phyloP scores from a whole-genome alignment of 2,888 invertebrate species.

The Pherbina coryleti region DNA sequence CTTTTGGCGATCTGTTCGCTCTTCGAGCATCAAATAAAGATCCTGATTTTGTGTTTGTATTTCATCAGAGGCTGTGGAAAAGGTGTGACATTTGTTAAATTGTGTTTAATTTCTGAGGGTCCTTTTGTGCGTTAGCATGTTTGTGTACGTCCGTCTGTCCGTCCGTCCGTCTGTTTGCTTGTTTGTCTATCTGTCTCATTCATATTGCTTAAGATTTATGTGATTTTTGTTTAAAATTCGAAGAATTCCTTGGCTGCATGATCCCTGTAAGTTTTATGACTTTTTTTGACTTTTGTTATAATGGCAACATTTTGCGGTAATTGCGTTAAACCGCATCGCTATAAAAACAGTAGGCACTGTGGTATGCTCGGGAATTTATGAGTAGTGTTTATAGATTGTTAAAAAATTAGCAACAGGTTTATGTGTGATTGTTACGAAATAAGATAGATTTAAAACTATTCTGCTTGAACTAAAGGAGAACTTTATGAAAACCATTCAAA shows the following conservation, averaged over 20 bases:
- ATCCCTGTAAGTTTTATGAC: constrained; percentile 16
- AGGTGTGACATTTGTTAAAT: constrained; percentile 45
- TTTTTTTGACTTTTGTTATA: constrained; percentile 7
- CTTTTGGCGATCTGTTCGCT: no score
- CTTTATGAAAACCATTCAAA: no score
- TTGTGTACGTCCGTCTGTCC: not conserved
- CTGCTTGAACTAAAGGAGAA: no score
- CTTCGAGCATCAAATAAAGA: not conserved
- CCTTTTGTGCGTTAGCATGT: constrained; percentile 9
- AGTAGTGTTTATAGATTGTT: no score
- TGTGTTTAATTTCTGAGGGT: constrained; percentile 22
- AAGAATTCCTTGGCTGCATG: constrained; percentile 2
- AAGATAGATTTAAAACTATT: no score
- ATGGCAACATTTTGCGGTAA: constrained; percentile 19
- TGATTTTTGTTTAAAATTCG: constrained; percentile 30
- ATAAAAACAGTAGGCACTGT: constrained; percentile 27
- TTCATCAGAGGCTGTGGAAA: constrained; percentile 12
- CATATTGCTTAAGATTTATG: constrained; percentile 32
- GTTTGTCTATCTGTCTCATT: constrained; percentile 10
- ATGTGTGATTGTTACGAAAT: no score
- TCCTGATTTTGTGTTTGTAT: not conserved
- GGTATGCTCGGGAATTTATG: no score
- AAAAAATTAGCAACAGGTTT: no score
- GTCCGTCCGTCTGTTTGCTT: no score
- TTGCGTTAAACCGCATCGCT: constrained; percentile 32